Percentiles rank a stretch among this genome's conserved stretches.
These are phyloP conservation scores for Brevipalpus yothersi DNA, from an alignment of 1,140 invertebrate genomes.

Conservation along the genomic window DNA sequence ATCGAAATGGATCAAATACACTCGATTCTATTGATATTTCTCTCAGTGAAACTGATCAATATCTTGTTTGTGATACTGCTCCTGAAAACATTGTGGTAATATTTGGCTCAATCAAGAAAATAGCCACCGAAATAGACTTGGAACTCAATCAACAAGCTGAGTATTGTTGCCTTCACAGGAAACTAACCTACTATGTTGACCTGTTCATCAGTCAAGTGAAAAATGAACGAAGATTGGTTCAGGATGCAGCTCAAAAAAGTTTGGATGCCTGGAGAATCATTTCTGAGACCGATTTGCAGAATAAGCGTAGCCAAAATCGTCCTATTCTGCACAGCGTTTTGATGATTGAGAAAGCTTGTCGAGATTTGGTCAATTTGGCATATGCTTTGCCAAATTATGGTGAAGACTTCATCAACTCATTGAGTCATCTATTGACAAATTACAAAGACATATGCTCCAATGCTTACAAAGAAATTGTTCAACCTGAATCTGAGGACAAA, in stretches of 20 bases:
- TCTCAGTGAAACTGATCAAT: slow-evolving; percentile 12
- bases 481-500: slow-evolving; percentile 18
- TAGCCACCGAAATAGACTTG: slow-evolving; percentile 48
- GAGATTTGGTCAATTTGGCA: slow-evolving; percentile 39
- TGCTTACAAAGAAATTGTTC: slow-evolving; percentile 32
- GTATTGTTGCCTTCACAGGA: slow-evolving; percentile 39
- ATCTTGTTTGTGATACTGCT: slow-evolving; percentile 2
- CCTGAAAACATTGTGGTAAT: slow-evolving; percentile 24
- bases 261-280: slow-evolving; percentile 44
- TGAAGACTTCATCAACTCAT: slow-evolving; percentile 38
- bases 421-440: slow-evolving; percentile 37
- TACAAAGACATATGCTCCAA: slow-evolving; percentile 48
- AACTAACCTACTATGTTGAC: slow-evolving; percentile 47
- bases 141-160: slow-evolving; percentile 31
- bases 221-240: slow-evolving; percentile 15
- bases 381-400: slow-evolving; percentile 41
- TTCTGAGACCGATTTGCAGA: slow-evolving; percentile 36
- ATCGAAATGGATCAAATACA: slow-evolving; percentile 1
- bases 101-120: slow-evolving; percentile 42
- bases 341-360: slow-evolving; percentile 38
- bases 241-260: slow-evolving; percentile 37
- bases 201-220: slow-evolving; percentile 25
- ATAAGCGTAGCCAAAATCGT: slow-evolving; percentile 11
- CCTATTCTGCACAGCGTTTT: slow-evolving; percentile 35
- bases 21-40: slow-evolving; percentile 9